These are phyloP conservation scores for Onthophagus sagittarius DNA, from an alignment of 2,888 invertebrate genomes.

Conservation along the genomic window DNA sequence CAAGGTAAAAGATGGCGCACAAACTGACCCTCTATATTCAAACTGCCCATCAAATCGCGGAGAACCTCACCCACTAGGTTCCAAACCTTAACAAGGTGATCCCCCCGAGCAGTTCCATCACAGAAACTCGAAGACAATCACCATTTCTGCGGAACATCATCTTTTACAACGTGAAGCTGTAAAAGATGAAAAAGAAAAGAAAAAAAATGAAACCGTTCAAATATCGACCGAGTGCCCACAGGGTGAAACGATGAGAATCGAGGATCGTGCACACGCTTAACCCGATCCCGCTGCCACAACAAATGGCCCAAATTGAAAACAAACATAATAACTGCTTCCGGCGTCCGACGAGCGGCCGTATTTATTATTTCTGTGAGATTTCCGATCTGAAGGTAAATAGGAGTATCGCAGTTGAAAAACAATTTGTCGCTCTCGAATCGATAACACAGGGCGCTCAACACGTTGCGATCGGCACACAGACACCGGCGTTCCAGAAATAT, in stretches of 20 bases:
- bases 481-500: background rate
- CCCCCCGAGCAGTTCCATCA: background rate
- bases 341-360: background rate
- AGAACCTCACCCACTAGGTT: background rate
- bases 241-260: background rate
- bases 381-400: background rate
- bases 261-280: background rate
- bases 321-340: constrained; percentile 15
- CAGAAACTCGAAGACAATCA: background rate
- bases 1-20: background rate
- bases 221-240: background rate
- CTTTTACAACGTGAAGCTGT: constrained; percentile 4
- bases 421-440: background rate
- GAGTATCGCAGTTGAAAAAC: background rate
- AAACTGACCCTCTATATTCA: background rate
- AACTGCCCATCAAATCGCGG: background rate
- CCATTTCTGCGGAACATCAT: background rate
- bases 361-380: background rate
- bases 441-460: background rate
- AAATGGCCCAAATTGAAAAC: constrained; percentile 20
- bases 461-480: too few relatives aligned
- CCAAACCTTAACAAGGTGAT: background rate
- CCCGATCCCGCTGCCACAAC: constrained; percentile 1
- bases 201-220: background rate
- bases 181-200: background rate